Base-by-base conservation (phyloP, 30 jellyfish, hydroid and myxozoan genomes). In the Aurelia aurita region DNA sequence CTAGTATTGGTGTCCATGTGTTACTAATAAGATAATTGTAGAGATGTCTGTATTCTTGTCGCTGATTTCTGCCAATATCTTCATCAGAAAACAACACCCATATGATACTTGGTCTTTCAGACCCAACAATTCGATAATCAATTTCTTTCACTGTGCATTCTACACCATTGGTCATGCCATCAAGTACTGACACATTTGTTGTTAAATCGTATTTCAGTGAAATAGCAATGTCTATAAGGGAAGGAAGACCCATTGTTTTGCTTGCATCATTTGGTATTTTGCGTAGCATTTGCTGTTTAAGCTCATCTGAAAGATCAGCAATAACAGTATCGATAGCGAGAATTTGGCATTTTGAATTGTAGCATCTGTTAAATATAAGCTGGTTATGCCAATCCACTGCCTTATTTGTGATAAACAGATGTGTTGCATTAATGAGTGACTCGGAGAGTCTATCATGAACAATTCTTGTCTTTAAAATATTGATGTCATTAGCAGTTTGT, bases 161-260 rank as follows among this genome's bases (percentile, higher is more conserved):
- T 26, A 28, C 84, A 71, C 84, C 72, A 35, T 43, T 71, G n/a
- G 84, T 71, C 84, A 47, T 71, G 5, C 74, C 74, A 62, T 62
- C 74, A 13, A 15, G 15, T 14, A 62, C 34, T 12, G 15, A 11
- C 14, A 62, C 15, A 62, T 62, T 62, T 14, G 74, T 13, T 13
- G 74, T 23, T 13, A 62, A 23, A 23, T 62, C 74, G 22, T 62
- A 71, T 28, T 22, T n/a, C 23, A 5, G 55, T 10, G 29, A 11
- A 5, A 35, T 28, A 29, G 84, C 72, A n/a, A 71, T 34, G 5
- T 15, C 8, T 8, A 71, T 5, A 35, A 22, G 13, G 5, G 16
- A 15, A 5, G 9, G 13, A 5, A 71, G 72, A 8, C 72, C 84
- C 51, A n/a, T 25, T 34, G 84, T 71, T 26, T 71, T 71, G 11